These are phyloP conservation scores for Chironomus tentans DNA, from an alignment of 2,888 invertebrate species.

Conservation along the genomic window DNA sequence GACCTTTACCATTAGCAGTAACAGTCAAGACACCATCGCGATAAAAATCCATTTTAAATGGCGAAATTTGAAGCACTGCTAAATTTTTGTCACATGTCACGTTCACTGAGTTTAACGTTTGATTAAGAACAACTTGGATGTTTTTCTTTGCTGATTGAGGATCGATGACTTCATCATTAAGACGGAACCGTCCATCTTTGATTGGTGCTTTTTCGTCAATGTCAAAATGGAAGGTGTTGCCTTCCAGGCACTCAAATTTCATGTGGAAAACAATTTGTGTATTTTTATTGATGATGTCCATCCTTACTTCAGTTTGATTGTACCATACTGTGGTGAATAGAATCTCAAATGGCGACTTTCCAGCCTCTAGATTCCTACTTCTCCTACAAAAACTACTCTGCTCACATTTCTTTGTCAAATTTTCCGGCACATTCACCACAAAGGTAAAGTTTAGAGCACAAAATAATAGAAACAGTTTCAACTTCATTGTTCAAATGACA, in stretches of 20 bases:
- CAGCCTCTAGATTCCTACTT: conserved; percentile 33
- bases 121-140: conserved; percentile 39
- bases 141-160: conserved; percentile 57
- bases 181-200: conserved; percentile 53
- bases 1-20: conserved; percentile 68
- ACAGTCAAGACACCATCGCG: conserved; percentile 52
- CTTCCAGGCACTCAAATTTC: conserved; percentile 52
- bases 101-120: background rate
- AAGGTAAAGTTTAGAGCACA: background rate
- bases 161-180: conserved; percentile 56
- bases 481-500: background rate
- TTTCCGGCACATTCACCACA: background rate
- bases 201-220: conserved; percentile 70
- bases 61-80: conserved; percentile 49
- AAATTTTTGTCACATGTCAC: background rate
- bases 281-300: background rate
- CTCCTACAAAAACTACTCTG: conserved; percentile 85
- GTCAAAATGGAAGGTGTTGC: conserved; percentile 64
- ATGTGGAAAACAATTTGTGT: background rate
- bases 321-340: background rate
- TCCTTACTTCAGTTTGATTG: background rate
- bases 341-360: background rate
- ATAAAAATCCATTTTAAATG: conserved; percentile 69
- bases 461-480: background rate
- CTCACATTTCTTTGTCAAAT: conserved; percentile 60